These are phyloP conservation scores for Genyomyrus donnyi DNA, from an alignment of 2,113 vertebrate species.

Conservation along the genomic window DNA sequence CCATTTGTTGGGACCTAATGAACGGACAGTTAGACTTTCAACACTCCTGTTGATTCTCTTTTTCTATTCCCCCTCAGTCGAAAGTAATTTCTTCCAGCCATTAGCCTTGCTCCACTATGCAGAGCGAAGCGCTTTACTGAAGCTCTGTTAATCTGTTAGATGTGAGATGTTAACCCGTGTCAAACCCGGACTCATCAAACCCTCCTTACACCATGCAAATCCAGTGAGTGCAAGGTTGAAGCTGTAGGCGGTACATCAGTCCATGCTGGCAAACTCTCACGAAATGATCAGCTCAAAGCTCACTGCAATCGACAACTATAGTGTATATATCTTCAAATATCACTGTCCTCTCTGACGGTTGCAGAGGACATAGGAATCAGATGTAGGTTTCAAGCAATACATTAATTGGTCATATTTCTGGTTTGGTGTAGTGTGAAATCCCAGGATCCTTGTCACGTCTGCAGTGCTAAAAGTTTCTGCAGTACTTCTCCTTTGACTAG, in stretches of 20 bases:
- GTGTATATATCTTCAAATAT: not conserved
- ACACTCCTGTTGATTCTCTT: slow-evolving; percentile 3
- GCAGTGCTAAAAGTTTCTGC: not conserved
- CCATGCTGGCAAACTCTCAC: not conserved
- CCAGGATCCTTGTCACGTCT: not conserved
- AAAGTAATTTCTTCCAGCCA: slow-evolving; percentile 44
- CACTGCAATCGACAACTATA: slow-evolving; percentile 5
- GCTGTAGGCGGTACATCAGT: not conserved
- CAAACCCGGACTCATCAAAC: not conserved
- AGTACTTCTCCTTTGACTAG: not conserved
- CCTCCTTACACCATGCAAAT: slow-evolving; percentile 18
- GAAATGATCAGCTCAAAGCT: slow-evolving; percentile 10
- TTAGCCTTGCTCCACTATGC: slow-evolving; percentile 35
- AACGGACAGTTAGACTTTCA: slow-evolving; percentile 21
- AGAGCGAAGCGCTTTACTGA: slow-evolving; percentile 17
- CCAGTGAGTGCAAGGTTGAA: slow-evolving; percentile 29
- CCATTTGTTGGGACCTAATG: slow-evolving; percentile 39
- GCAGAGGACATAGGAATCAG: not conserved
- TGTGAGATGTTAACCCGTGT: slow-evolving; percentile 42
- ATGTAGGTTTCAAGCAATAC: not conserved
- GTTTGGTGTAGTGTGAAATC: not conserved
- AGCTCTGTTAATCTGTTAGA: slow-evolving; percentile 44
- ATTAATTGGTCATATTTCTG: no score
- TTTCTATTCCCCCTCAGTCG: slow-evolving; percentile 15
- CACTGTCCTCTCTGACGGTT: not conserved